phyloP scores from a whole-genome alignment of 2,888 invertebrate species.

The Caradrina kadenii region DNA sequence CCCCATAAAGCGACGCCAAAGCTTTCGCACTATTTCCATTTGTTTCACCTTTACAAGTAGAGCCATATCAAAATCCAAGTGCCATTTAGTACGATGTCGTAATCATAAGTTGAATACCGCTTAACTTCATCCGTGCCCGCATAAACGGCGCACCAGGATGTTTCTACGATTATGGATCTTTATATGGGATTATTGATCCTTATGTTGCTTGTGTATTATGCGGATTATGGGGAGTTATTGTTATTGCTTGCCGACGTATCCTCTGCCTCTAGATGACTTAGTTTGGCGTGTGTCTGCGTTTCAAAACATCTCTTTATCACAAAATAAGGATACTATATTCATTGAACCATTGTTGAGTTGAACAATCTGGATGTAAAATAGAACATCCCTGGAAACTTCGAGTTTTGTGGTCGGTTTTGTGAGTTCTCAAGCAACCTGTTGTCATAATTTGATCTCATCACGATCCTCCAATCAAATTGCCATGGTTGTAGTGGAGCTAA shows the following conservation, averaged over 20 bases:
- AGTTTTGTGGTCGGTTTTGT: slow-evolving; percentile 12
- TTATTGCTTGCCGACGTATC: slow-evolving; percentile 23
- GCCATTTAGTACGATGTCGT: slow-evolving; percentile 40
- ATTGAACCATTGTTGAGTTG: background rate
- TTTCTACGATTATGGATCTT: slow-evolving; percentile 45
- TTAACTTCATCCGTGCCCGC: slow-evolving; percentile 48
- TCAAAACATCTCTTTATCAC: background rate
- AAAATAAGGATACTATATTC: background rate
- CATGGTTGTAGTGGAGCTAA: slow-evolving; percentile 40
- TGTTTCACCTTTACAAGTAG: slow-evolving; percentile 42
- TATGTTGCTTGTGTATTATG: slow-evolving; percentile 34
- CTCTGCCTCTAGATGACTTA: background rate
- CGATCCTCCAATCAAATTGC: slow-evolving; percentile 41
- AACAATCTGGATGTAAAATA: background rate
- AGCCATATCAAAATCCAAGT: slow-evolving; percentile 56
- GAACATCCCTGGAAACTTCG: background rate
- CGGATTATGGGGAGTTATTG: slow-evolving; percentile 39
- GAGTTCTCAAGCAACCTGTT: slow-evolving; percentile 43
- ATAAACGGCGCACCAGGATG: slow-evolving; percentile 42
- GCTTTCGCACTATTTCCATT: slow-evolving; percentile 26
- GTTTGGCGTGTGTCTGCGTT: background rate
- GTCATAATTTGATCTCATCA: slow-evolving; percentile 39
- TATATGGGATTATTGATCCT: slow-evolving; percentile 37
- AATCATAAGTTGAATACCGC: slow-evolving; percentile 57
- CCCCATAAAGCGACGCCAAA: slow-evolving; percentile 3